Evolutionary conservation across 1,140 invertebrate genomes (phyloP), one percentile per base, ranked within the genome.

Genomic region (Musca vetustissima): DNA sequence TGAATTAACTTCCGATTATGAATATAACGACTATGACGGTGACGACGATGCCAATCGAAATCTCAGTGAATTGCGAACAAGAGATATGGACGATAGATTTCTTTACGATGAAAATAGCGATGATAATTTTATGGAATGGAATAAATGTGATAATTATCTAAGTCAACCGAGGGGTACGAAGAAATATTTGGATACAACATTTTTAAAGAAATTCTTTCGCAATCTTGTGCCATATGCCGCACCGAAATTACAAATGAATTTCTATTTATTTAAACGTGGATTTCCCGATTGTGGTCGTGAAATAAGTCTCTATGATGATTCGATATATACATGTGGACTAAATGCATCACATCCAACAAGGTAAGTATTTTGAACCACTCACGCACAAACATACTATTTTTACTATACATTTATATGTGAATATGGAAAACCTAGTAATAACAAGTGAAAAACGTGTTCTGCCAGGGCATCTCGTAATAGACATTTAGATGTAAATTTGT

Each of bases 111-210:
- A 80, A 61, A 70, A 73, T 52, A 72, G 74, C 24, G 73, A 68
- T 2, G 71, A 79, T 32, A 22, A 73, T 68, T 73, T 70, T 22
- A 69, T 25, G 13, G 71, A 52, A 22, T 81, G 79, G 79, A 72
- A 79, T 28, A 72, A 70, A 7, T 81, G 79, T 61, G 78, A 79
- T 67, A 77, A 80, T 15, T 75, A 80, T 66, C 64, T 81, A 4
- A 73, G 73, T 1, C 70, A 78, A 11, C 52, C 71, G 0, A 64
- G 69, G 8, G 78, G 78, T 9, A 72, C 76, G 11, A 53, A 73
- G 1, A 74, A 70, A 55, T 78, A 74, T 25, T 24, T 81, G 7
- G 79, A 81, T 64, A 11, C 79, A 7, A 28, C 73, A 17, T 80
- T 81, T 28, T 36, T 81, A 6, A 74, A 73, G 64, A 81, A 80